phyloP scores from a whole-genome alignment of 2,113 vertebrate genomes.

The Micromys minutus region DNA sequence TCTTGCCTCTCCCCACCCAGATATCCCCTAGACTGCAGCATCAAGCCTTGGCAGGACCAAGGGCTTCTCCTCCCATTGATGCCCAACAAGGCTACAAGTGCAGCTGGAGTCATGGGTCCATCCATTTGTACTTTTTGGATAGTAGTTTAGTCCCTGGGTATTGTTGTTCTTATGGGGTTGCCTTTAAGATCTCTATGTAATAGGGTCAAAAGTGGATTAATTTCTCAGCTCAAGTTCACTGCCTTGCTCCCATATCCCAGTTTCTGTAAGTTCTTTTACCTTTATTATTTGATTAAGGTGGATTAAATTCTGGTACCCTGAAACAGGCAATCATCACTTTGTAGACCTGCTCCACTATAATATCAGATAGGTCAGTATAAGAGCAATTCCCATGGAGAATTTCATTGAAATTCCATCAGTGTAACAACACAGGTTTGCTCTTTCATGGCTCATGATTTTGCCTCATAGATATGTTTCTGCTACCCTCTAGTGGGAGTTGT shows the following conservation, averaged over 20 bases:
- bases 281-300: constrained; percentile 11
- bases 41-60: too few species aligned
- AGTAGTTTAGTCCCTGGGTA: too few species aligned
- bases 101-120: too few species aligned
- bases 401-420: background rate
- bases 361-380: background rate
- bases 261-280: background rate
- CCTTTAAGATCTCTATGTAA: background rate
- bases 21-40: too few species aligned
- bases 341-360: background rate
- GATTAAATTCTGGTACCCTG: background rate
- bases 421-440: background rate
- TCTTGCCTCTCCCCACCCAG: too few species aligned
- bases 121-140: too few species aligned
- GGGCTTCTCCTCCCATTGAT: too few species aligned
- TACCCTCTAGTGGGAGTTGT: constrained; percentile 64
- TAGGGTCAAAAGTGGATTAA: background rate
- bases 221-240: background rate
- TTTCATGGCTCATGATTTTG: background rate
- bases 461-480: constrained; percentile 35
- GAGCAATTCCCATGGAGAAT: background rate
- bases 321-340: background rate
- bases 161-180: too few species aligned
- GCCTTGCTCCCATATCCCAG: background rate
- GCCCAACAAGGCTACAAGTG: too few species aligned